These are phyloP conservation scores for Standfussiana lucernea DNA, from an alignment of 2,888 invertebrate species.

Conservation along the genomic window DNA sequence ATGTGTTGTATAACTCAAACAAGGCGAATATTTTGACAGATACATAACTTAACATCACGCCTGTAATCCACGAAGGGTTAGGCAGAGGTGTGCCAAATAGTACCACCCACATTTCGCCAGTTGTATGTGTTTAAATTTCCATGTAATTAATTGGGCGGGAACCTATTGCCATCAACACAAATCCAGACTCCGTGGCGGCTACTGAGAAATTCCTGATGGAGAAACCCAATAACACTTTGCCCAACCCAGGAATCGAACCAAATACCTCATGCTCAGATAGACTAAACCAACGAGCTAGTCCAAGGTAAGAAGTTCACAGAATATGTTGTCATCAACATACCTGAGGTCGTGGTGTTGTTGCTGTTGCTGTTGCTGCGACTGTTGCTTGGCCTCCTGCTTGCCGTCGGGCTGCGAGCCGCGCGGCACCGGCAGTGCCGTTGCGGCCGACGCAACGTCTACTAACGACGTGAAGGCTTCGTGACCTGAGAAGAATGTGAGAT, in stretches of 20 bases:
- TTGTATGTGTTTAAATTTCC: neutral
- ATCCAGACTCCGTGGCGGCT: neutral
- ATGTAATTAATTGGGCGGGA: neutral
- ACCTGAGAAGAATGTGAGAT: slow-evolving; percentile 80
- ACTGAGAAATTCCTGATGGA: neutral
- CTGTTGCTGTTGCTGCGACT: slow-evolving; percentile 80
- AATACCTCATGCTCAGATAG: neutral
- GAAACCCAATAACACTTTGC: neutral
- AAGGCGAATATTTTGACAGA: neutral
- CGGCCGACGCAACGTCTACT: slow-evolving; percentile 97
- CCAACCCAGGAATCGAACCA: neutral
- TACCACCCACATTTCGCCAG: neutral
- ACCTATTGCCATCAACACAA: neutral
- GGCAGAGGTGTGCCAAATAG: neutral
- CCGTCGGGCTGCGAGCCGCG: slow-evolving; percentile 81
- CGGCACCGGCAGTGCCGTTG: slow-evolving; percentile 96
- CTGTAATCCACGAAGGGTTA: neutral
- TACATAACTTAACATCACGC: neutral
- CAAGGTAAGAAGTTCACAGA: neutral
- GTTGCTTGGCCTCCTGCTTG: slow-evolving; percentile 79
- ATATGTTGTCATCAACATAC: slow-evolving; percentile 13
- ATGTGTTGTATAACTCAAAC: neutral
- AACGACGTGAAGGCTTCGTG: slow-evolving; percentile 97
- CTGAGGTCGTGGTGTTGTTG: slow-evolving; percentile 74
- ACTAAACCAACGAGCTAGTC: neutral